Base-by-base conservation (phyloP, 2,113 vertebrate genomes). In the Puntigrus tetrazona region DNA sequence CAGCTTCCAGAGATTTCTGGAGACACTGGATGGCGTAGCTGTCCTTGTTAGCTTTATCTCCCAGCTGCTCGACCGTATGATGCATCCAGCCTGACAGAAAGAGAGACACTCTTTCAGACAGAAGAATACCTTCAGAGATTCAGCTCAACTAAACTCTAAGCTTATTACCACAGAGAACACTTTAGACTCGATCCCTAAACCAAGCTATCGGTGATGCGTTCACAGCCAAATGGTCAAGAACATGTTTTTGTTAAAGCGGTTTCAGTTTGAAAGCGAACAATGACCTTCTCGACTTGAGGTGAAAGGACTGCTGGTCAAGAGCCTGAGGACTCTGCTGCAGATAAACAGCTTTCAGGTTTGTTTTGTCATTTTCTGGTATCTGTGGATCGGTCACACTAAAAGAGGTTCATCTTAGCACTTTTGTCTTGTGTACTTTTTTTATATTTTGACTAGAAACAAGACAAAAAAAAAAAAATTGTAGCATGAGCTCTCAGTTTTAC, bases 1-100 rank as follows among this genome's bases (percentile, higher is more conserved):
- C 98, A 88, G 97, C 97, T 92, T 99, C 98, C 91, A 99, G 91
- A 88, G 97, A 98, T 93, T 97, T 97, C 94, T 99, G 97, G 88
- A 99, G 96, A 97, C 97, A 99, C 86, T 99, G 97, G 94, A 99
- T 99, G 95, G 98, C 98, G 94, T 96, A 98, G 91, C 95, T 97
- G 95, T 97, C 96, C 94, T 98, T 98, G 92, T 95, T 94, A 91
- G 95, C 93, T 94, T 97, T 97, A 90, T 99, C 98, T 93, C 96
- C 97, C 84, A 99, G 91, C 90, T 97, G 96, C 93, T 99, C 97
- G 90, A 98, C 96, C 75, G 97, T 98, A 92, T 99, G 97, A 97
- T 99, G 97, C 98, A 99, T 99, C 98, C 98, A 99, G 94, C 98
- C 98, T 99, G 84, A 8, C 11, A 80, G 18, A 61, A 7, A 78